Percentiles rank a stretch among this genome's conserved stretches.
These are phyloP conservation scores for Noctua janthe DNA, from an alignment of 2,888 invertebrate species.

Conservation along the genomic window DNA sequence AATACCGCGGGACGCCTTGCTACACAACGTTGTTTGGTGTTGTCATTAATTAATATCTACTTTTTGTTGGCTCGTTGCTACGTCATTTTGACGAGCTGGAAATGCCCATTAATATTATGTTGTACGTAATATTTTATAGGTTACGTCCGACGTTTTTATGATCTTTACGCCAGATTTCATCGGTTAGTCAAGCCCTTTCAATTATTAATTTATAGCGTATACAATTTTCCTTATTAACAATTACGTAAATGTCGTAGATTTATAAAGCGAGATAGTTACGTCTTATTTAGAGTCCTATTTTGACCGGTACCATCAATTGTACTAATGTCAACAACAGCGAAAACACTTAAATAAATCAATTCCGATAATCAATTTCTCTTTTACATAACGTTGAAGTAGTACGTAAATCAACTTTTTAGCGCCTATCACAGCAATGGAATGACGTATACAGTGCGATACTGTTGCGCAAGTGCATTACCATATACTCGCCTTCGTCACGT, in stretches of 20 bases:
- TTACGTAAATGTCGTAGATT: constrained; percentile 12
- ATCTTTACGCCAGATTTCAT: constrained; percentile 14
- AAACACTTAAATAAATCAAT: constrained; percentile 23
- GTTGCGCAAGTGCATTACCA: constrained; percentile 76
- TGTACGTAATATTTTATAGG: constrained; percentile 18
- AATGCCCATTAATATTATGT: constrained; percentile 35
- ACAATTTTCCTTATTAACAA: neutral
- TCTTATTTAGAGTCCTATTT: constrained; percentile 7
- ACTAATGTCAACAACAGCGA: constrained; percentile 19
- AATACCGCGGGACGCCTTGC: constrained; percentile 55
- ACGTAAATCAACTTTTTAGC: constrained; percentile 37
- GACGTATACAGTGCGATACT: constrained; percentile 45
- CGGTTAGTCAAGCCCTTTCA: constrained; percentile 18
- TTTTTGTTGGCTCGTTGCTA: constrained; percentile 42
- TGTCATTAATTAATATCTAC: constrained; percentile 60
- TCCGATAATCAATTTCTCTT: constrained; percentile 16
- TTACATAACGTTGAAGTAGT: constrained; percentile 29
- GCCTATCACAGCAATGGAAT: constrained; percentile 32
- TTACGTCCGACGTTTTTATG: neutral
- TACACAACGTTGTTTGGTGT: constrained; percentile 52
- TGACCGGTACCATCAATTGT: constrained; percentile 6
- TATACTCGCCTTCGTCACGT: constrained; percentile 67
- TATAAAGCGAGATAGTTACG: neutral
- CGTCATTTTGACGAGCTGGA: constrained; percentile 37
- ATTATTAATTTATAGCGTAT: constrained; percentile 3